These are phyloP conservation scores for Trematomus bernacchii DNA, from an alignment of 2,797 vertebrate species.

Conservation along the genomic window DNA sequence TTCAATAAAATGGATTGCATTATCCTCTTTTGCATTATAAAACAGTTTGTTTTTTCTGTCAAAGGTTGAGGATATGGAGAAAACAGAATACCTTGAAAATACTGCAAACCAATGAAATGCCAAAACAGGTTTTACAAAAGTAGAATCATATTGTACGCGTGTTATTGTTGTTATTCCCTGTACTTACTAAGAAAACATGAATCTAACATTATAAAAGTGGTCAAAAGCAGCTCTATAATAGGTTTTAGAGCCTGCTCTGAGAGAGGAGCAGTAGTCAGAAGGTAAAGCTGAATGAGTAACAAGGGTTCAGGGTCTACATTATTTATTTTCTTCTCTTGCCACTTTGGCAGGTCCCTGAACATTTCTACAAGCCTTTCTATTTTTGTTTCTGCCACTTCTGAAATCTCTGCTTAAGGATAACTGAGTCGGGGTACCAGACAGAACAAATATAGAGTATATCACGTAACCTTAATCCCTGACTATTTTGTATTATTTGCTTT, in stretches of 20 bases:
- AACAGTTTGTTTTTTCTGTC: neutral
- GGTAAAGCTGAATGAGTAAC: neutral
- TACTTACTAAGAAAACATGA: neutral
- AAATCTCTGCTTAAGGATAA: no score
- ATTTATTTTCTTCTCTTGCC: no score
- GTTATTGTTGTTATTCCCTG: neutral
- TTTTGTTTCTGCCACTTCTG: no score
- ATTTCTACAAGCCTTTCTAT: no score
- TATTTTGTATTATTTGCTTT: no score
- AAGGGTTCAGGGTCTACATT: neutral
- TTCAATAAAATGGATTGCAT: conserved; percentile 3
- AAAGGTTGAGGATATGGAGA: neutral
- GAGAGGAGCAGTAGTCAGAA: neutral
- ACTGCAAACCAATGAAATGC: neutral
- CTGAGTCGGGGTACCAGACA: no score
- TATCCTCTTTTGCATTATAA: neutral
- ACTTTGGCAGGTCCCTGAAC: no score
- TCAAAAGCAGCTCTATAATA: neutral
- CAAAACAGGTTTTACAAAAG: neutral
- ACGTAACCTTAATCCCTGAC: neutral
- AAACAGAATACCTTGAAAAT: neutral
- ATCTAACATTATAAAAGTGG: conserved; percentile 3
- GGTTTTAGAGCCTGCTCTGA: neutral
- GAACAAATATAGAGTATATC: no score
- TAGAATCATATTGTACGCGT: neutral